Conservation (phyloP, 2,797 vertebrate genomes). For the Argyrosomus regius region DNA sequence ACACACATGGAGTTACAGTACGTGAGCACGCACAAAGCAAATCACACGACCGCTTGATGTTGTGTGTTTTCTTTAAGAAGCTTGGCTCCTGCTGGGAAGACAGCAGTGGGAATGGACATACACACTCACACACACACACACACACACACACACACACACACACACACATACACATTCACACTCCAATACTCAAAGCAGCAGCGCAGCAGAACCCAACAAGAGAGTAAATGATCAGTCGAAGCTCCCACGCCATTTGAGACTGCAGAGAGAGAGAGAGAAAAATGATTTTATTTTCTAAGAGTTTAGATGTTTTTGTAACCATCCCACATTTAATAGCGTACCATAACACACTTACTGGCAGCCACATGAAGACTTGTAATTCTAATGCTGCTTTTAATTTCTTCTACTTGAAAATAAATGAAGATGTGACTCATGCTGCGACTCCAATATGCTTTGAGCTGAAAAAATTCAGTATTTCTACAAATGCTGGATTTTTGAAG, state of each 20-base stretch:
- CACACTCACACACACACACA: constrained; percentile 11
- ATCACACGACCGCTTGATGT: constrained; percentile 58
- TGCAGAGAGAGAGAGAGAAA: not conserved
- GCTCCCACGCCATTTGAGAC: constrained; percentile 49
- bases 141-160: constrained; percentile 6
- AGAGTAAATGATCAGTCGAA: constrained; percentile 53
- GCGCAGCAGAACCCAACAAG: constrained; percentile 47
- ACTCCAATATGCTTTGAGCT: constrained; percentile 23
- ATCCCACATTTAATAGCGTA: constrained; percentile 23
- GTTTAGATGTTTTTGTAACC: constrained; percentile 19
- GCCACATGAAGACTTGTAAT: not conserved
- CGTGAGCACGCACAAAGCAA: constrained; percentile 45
- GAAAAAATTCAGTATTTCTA: constrained; percentile 43
- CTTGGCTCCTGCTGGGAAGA: constrained; percentile 62
- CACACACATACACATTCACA: constrained; percentile 1
- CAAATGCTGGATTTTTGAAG: constrained; percentile 31
- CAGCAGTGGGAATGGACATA: constrained; percentile 37
- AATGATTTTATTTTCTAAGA: constrained; percentile 23
- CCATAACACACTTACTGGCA: constrained; percentile 4
- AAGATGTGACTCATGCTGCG: constrained; percentile 35
- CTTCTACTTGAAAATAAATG: constrained; percentile 22
- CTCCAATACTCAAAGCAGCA: constrained; percentile 41
- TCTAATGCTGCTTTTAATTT: constrained; percentile 33
- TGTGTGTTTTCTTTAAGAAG: constrained; percentile 72
- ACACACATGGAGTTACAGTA: constrained; percentile 1